Conservation (phyloP, 2,113 vertebrate species). For the Dipodomys ordii region DNA sequence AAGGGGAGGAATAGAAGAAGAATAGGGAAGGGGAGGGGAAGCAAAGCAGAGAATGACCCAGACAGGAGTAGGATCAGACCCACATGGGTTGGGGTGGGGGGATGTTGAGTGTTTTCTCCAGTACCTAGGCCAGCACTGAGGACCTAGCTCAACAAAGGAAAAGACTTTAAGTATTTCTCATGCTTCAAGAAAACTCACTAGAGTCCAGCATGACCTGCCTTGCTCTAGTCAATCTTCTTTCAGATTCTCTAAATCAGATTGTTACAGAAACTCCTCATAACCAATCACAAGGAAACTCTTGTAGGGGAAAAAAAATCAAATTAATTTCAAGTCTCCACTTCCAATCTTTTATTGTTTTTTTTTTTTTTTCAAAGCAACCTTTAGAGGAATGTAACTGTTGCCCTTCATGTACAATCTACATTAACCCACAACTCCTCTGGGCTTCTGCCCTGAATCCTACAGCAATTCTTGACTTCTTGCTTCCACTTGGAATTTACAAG, state of each 20-base stretch:
- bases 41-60: no score
- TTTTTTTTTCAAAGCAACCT: not conserved
- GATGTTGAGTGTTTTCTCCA: not conserved
- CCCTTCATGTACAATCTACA: slow-evolving; percentile 9
- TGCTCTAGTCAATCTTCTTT: not conserved
- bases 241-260: not conserved
- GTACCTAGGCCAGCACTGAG: not conserved
- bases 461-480: not conserved
- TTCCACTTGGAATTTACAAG: slow-evolving; percentile 19
- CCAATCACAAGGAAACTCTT: not conserved
- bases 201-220: not conserved
- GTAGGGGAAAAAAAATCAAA: not conserved
- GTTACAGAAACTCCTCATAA: not conserved
- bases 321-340: not conserved
- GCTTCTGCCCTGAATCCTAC: not conserved
- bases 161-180: not conserved
- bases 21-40: no score
- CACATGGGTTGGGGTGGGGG: not conserved
- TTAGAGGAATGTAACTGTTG: not conserved
- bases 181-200: not conserved
- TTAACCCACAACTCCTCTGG: not conserved
- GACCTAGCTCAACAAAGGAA: not conserved
- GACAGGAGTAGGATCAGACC: no score
- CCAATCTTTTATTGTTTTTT: not conserved
- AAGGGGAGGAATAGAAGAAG: no score